Evolutionary conservation across 1,140 invertebrate genomes (phyloP).

Genomic region (Pentalonia nigronervosa): DNA sequence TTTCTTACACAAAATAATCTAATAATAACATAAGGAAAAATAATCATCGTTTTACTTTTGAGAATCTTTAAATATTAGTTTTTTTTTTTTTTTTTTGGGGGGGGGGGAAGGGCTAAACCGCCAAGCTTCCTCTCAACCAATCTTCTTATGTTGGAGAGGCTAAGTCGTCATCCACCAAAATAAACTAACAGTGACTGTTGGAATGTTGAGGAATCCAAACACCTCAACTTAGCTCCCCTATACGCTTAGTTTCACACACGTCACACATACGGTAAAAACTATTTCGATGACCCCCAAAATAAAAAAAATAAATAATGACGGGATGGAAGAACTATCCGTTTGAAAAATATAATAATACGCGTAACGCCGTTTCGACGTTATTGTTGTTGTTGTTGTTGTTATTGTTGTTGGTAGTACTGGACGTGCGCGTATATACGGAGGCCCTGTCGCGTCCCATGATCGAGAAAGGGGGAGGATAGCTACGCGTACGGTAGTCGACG

Average conservation of each 20-base stretch:
- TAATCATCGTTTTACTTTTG: neutral
- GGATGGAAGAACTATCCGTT: neutral
- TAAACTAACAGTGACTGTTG: neutral
- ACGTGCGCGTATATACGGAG: neutral
- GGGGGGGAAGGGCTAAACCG: neutral
- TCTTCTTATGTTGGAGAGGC: no score
- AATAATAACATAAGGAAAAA: neutral
- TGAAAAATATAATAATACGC: neutral
- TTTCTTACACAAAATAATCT: neutral
- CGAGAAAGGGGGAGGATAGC: slow-evolving; percentile 34
- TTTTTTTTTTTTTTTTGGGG: neutral
- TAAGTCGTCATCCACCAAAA: neutral
- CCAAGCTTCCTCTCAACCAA: neutral
- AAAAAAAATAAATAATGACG: neutral
- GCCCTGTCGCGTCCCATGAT: neutral
- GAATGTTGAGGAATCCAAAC: neutral
- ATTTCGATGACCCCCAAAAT: no score
- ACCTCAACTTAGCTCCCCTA: no score
- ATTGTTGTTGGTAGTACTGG: slow-evolving; percentile 45
- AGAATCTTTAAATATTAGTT: neutral
- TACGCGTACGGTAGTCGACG: slow-evolving; percentile 24
- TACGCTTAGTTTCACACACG: no score
- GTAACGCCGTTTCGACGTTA: neutral
- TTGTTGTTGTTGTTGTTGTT: neutral
- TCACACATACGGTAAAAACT: no score